These are phyloP conservation scores for Coregonus ussuriensis DNA, from an alignment of 2,797 vertebrate genomes.

Conservation along the genomic window DNA sequence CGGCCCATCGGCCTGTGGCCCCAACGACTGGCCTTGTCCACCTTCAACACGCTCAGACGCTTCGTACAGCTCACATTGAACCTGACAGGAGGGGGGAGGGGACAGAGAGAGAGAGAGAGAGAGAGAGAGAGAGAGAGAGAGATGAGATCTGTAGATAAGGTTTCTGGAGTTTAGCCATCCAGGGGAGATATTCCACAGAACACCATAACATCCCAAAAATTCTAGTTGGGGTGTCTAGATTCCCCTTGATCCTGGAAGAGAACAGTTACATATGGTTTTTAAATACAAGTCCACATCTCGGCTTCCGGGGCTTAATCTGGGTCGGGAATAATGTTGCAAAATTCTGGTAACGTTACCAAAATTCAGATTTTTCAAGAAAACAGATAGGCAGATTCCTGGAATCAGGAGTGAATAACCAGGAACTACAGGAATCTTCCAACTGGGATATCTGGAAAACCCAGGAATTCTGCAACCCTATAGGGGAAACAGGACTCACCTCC, in stretches of 20 bases:
- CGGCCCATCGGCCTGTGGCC: slow-evolving; percentile 81
- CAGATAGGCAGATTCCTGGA: too few species aligned
- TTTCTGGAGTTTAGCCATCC: not conserved
- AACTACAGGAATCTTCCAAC: too few species aligned
- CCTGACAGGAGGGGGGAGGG: slow-evolving; percentile 62
- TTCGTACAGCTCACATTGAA: slow-evolving; percentile 89
- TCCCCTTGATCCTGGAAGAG: slow-evolving; percentile 2
- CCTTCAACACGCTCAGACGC: slow-evolving; percentile 77
- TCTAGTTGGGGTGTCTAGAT: not conserved
- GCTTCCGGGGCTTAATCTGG: not conserved
- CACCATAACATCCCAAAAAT: not conserved
- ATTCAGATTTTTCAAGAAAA: too few species aligned
- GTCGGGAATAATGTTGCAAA: not conserved
- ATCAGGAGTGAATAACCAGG: too few species aligned
- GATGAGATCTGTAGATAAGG: not conserved
- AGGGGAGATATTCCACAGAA: not conserved
- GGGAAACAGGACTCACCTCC: slow-evolving; percentile 77
- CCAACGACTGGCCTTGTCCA: slow-evolving; percentile 79
- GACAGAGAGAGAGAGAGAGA: not conserved
- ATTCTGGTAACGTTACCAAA: not conserved
- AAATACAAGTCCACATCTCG: slow-evolving; percentile 23
- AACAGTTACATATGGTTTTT: slow-evolving; percentile 8
- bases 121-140: not conserved
- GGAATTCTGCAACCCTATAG: not conserved
- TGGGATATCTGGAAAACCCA: too few species aligned